Evolutionary conservation across 2,797 vertebrate genomes (phyloP).

Genomic region (Myiothlypis chrysogaster): DNA sequence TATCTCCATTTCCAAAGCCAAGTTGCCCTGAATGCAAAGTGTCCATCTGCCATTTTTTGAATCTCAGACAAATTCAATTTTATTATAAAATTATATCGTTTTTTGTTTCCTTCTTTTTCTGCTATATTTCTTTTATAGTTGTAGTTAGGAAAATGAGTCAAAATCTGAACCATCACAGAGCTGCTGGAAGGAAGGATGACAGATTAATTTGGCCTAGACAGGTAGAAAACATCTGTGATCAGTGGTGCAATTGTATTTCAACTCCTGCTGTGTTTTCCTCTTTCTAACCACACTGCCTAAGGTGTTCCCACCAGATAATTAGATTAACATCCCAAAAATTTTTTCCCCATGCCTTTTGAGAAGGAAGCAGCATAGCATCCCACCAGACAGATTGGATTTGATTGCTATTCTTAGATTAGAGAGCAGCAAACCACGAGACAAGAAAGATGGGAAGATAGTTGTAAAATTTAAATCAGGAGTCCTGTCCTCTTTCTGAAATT

Average conservation of each 20-base stretch:
- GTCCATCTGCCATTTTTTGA: background rate
- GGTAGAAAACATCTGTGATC: slow-evolving; percentile 9
- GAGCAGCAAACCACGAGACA: slow-evolving; percentile 1
- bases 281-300: slow-evolving; percentile 31
- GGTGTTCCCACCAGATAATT: slow-evolving; percentile 35
- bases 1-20: background rate
- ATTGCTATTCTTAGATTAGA: slow-evolving; percentile 19
- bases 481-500: background rate
- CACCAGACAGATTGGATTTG: background rate
- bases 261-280: slow-evolving; percentile 10
- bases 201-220: background rate
- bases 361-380: slow-evolving; percentile 11
- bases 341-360: background rate
- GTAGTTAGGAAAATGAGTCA: background rate
- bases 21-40: background rate
- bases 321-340: slow-evolving; percentile 13
- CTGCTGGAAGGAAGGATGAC: background rate
- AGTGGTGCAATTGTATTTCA: background rate
- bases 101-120: background rate
- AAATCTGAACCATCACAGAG: background rate
- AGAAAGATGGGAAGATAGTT: background rate
- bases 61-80: background rate
- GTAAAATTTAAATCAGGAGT: background rate
- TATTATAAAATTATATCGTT: background rate
- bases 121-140: background rate